Evolutionary conservation across 2,888 invertebrate species (phyloP), one percentile per base, ranked within the genome.

Genomic region (Drosophila pullipes): DNA sequence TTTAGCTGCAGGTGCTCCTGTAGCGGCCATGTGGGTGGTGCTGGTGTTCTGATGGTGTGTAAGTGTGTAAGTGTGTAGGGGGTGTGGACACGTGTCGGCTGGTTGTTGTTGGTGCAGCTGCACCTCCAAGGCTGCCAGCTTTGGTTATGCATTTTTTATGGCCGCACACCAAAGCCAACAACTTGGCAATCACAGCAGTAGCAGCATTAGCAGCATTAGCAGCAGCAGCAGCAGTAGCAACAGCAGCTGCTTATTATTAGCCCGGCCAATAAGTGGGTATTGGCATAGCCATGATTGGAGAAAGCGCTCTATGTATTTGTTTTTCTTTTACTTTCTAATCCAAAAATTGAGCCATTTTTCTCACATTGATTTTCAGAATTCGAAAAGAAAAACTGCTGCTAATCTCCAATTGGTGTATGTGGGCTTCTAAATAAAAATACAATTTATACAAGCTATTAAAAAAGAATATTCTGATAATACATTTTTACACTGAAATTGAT

Each of bases 71-170:
- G 31, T 11, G 31, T 18, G 54, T 25, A 33, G 49, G 39, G 49
- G 76, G 50, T 52, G 63, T 78, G 66, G 49, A 53, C 74, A 78
- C 74, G 78, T 74, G 74, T 54, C 67, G 69, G 39, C 61, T 58
- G 25, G 28, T 25, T 49, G 28, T 31, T 67, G 28, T 30, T 69
- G 39, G 30, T 28, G 31, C 41, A 18, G 11, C 55, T 47, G 49
- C 39, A 28, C 41, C 41, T 9, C 25, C 64, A 64, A 58, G 65
- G 58, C 69, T 69, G 52, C 18, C 53, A 47, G 35, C 52, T 66
- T 69, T 35, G 74, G 70, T n/a, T 69, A 72, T 74, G 83, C 81
- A 74, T 83, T 81, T 67, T 82, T 84, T 76, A 81, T 83, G 74
- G 61, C 65, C 75, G 69, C 74, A 71, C 75, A 75, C 69, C 67